phyloP scores from a whole-genome alignment of 2,113 vertebrate species.

The Oostethus manadensis region DNA sequence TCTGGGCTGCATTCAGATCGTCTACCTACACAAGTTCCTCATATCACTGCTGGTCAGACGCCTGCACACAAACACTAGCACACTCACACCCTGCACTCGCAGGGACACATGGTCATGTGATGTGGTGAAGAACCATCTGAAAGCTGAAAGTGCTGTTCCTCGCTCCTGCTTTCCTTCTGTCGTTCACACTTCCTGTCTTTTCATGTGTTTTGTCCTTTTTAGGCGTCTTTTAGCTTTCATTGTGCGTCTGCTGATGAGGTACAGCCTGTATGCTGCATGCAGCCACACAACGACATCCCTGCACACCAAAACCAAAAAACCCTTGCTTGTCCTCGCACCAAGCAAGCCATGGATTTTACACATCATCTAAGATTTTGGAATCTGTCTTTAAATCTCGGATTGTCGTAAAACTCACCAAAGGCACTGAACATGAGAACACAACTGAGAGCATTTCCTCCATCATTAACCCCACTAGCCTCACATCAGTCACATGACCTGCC shows the following conservation, averaged over 20 bases:
- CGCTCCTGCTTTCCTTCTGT: conserved; percentile 12
- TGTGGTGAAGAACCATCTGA: no score
- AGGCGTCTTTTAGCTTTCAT: conserved; percentile 74
- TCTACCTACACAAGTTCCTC: conserved; percentile 93
- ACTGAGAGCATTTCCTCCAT: no score
- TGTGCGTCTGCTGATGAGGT: conserved; percentile 70
- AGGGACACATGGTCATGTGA: no score
- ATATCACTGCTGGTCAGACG: conserved; percentile 83
- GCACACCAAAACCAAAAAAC: conserved; percentile 13
- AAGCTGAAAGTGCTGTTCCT: neutral
- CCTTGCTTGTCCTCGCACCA: neutral
- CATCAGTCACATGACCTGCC: conserved; percentile 32
- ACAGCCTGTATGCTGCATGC: conserved; percentile 58
- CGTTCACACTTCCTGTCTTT: conserved; percentile 35
- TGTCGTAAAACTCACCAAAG: neutral
- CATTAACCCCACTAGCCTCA: neutral
- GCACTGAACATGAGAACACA: no score
- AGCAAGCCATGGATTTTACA: neutral
- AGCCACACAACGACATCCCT: conserved; percentile 35
- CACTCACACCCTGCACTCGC: no score
- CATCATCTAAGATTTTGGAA: neutral
- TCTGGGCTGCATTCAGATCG: conserved; percentile 90
- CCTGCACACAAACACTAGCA: neutral
- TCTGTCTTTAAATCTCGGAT: neutral
- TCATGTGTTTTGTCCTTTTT: conserved; percentile 62